Evolutionary conservation across 2,113 vertebrate species (phyloP).

Genomic region (Noctilio leporinus): DNA sequence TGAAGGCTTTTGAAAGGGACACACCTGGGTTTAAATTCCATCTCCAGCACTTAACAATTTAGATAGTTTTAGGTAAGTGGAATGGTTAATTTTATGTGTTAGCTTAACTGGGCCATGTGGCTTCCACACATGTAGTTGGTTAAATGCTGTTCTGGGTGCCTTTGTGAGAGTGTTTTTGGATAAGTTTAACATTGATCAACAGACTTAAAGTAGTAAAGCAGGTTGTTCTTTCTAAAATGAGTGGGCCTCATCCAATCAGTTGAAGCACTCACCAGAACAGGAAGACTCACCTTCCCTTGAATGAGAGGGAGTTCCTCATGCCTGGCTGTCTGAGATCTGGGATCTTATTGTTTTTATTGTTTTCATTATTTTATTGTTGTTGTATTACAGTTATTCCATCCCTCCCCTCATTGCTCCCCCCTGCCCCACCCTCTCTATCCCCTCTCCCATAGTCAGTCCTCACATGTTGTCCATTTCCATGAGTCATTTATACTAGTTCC

Average conservation of each 20-base stretch:
- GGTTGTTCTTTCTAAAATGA: not conserved
- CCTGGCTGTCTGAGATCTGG: not conserved
- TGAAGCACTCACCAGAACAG: not conserved
- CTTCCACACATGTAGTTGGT: not conserved
- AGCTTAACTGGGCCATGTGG: not conserved
- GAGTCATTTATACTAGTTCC: no score
- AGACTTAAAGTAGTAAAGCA: not conserved
- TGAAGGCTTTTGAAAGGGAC: not conserved
- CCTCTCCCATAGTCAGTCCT: no score
- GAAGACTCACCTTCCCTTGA: not conserved
- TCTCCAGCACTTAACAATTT: not conserved
- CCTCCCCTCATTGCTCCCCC: no score
- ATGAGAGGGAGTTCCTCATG: not conserved
- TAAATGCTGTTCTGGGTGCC: not conserved
- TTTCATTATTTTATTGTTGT: no score
- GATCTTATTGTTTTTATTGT: not conserved
- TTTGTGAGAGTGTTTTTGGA: not conserved
- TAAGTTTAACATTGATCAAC: not conserved
- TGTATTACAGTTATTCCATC: no score
- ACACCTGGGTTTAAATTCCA: not conserved
- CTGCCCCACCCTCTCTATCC: no score
- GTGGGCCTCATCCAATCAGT: not conserved
- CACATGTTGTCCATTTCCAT: no score
- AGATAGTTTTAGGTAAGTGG: not conserved
- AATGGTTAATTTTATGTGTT: not conserved